Percentiles rank a stretch among this genome's conserved stretches.
phyloP scores from a whole-genome alignment of 2,888 invertebrate species.

The Epinotia brunnichana region DNA sequence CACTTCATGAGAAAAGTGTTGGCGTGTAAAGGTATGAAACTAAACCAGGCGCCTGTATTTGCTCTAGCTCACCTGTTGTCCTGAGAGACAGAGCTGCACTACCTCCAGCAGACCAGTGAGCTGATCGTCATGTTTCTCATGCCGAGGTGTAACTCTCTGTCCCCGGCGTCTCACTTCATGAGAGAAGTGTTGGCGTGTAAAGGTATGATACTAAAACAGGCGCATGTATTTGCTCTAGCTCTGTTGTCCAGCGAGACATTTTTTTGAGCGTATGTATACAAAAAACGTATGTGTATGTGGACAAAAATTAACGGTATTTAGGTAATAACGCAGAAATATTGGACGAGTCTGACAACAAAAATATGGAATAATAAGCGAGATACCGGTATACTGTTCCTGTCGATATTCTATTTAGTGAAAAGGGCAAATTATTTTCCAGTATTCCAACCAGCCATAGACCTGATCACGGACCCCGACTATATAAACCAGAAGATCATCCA shows the following conservation, averaged over 20 bases:
- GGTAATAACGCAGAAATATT: no score
- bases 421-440: slow-evolving; percentile 78
- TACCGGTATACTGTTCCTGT: no score
- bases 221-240: slow-evolving; percentile 88
- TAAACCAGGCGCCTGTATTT: no score
- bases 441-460: slow-evolving; percentile 91
- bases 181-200: slow-evolving; percentile 93
- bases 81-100: slow-evolving; percentile 90
- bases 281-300: no score
- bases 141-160: slow-evolving; percentile 90
- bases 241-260: no score
- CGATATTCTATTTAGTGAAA: no score
- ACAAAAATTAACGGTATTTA: no score
- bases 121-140: slow-evolving; percentile 91
- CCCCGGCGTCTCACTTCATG: slow-evolving; percentile 90
- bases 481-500: slow-evolving; percentile 94
- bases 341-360: no score
- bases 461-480: slow-evolving; percentile 94
- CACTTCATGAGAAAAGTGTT: no score
- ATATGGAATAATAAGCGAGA: no score
- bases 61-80: slow-evolving; percentile 91
- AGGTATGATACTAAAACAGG: slow-evolving; percentile 87
- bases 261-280: no score
- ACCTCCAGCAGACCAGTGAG: slow-evolving; percentile 91
- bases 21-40: no score